Evolutionary conservation across 2,113 vertebrate genomes (phyloP), one percentile per base, ranked within the genome.

Genomic region (Cyprinodon variegatus): DNA sequence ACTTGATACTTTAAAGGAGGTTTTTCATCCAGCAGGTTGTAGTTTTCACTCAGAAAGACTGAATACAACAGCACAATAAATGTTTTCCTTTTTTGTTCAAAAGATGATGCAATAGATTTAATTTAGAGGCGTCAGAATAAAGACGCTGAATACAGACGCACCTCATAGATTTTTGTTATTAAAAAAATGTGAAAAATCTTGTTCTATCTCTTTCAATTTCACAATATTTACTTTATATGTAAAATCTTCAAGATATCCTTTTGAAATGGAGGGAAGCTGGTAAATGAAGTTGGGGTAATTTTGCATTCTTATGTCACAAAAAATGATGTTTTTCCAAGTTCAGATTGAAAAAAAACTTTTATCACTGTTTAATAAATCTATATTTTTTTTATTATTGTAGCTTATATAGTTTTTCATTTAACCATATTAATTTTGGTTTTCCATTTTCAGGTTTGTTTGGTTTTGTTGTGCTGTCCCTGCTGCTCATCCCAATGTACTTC

Each of bases 401-500:
- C 4, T 41, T 41, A 9, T 41, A 2, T 6, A 6, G 9, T 41
- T 6, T n/a, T 57, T 57, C 17, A 57, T 20, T 57, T 57, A 45
- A 45, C 12, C 13, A 13, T 4, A 36, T 61, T 37, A 36, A 12
- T 37, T 36, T 63, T 3, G 40, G 12, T 15, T 61, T 29, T 69
- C 29, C 36, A 0, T 68, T n/a, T 41, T 0, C 88, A 98, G 97
- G 97, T 29, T 89, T 98, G 37, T 99, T 98, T 1, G 97, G 97
- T 5, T 98, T 99, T 38, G 0, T 95, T 72, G 95, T 98, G 82
- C 94, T 98, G 72, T 91, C 94, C 1, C 72, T 98, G 76, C 92
- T 98, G 17, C 93, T 99, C 85, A 93, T 98, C 72, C 97, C 97
- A 64, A 96, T 98, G 96, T 97, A 95, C 86, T 98, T 94, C 93